Percentiles rank a stretch among this genome's conserved stretches.
Evolutionary conservation across 1,140 invertebrate genomes (phyloP).

Genomic region (Lasioglossum baleicum): DNA sequence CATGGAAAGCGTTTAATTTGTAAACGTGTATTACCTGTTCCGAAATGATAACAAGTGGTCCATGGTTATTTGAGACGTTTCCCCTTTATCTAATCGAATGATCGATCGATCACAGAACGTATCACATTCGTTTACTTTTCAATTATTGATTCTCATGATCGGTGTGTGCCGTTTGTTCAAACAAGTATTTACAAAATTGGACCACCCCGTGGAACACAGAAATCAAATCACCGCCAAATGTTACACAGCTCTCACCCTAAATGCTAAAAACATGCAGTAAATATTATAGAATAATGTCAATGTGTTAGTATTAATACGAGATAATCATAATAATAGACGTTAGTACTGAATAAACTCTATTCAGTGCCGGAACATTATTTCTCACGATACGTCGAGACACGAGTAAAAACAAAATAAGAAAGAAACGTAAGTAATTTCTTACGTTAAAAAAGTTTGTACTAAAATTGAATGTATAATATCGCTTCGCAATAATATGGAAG

Average conservation of each 20-base stretch:
- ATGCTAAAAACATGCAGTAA: conserved; percentile 60
- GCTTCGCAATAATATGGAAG: not conserved
- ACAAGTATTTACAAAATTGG: conserved; percentile 36
- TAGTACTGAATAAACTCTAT: conserved; percentile 18
- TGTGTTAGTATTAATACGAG: conserved; percentile 40
- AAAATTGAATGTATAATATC: conserved; percentile 6
- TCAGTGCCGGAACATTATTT: not conserved
- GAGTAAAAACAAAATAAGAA: conserved; percentile 8
- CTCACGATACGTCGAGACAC: not conserved
- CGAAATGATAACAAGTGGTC: conserved; percentile 26
- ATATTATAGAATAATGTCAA: conserved; percentile 46
- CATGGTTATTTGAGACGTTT: conserved; percentile 19
- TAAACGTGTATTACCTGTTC: conserved; percentile 4
- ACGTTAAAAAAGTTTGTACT: conserved; percentile 26
- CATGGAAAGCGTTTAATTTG: conserved; percentile 25
- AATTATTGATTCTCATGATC: conserved; percentile 16
- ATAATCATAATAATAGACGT: conserved; percentile 33
- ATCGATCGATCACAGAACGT: conserved; percentile 35
- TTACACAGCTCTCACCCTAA: conserved; percentile 56
- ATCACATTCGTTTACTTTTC: conserved; percentile 35
- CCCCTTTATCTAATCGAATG: conserved; percentile 22
- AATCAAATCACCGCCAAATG: conserved; percentile 26
- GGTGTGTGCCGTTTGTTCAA: conserved; percentile 12
- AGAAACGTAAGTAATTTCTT: conserved; percentile 22
- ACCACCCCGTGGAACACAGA: conserved; percentile 13